Evolutionary conservation across 2,113 vertebrate species (phyloP).

Genomic region (Lampris megalopsis): DNA sequence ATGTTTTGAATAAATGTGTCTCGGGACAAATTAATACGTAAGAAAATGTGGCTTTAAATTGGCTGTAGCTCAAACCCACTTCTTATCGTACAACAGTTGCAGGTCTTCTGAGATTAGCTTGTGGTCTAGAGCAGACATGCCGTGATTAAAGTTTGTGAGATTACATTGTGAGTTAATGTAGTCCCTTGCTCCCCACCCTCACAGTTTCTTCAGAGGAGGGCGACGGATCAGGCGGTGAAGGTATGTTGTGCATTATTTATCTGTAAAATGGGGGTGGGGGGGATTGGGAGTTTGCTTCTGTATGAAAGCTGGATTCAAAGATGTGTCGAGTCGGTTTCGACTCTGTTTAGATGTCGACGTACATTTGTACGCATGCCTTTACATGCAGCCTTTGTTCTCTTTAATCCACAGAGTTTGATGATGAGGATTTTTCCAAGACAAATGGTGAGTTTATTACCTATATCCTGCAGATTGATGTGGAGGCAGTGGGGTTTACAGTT

Average conservation of each 20-base stretch:
- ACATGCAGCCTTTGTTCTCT: constrained; percentile 9
- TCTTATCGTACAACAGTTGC: background rate
- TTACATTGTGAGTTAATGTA: constrained; percentile 1
- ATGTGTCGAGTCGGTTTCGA: background rate
- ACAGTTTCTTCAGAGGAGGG: constrained; percentile 44
- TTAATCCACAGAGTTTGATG: constrained; percentile 52
- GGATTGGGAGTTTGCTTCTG: too few species aligned
- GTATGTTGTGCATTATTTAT: constrained; percentile 37
- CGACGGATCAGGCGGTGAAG: constrained; percentile 57
- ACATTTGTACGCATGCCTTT: background rate
- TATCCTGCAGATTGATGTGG: background rate
- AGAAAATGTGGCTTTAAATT: background rate
- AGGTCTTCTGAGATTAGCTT: background rate
- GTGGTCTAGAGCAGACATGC: background rate
- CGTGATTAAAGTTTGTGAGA: background rate
- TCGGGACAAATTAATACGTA: background rate
- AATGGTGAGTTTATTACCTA: constrained; percentile 51
- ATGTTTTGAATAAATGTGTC: too few species aligned
- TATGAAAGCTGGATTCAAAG: too few species aligned
- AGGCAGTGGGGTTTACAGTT: constrained; percentile 4
- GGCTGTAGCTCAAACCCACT: background rate
- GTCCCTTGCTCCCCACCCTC: background rate
- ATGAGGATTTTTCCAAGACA: background rate
- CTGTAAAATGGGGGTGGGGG: background rate
- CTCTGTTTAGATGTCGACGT: background rate